Conservation (phyloP, 2,888 invertebrate species). For the Pseudococcus viburni region DNA sequence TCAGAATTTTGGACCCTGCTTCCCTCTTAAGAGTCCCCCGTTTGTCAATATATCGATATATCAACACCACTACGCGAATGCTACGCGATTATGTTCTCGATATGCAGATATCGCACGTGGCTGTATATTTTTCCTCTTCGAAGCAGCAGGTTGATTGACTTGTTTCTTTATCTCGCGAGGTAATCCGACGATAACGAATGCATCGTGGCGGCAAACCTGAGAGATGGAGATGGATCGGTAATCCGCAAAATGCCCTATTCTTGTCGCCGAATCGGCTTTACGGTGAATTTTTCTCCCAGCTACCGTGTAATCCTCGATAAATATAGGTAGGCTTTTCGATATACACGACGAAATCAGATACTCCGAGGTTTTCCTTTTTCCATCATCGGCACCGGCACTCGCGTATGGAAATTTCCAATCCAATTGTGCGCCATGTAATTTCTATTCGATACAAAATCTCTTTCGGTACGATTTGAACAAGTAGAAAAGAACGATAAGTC, state of each 20-base stretch:
- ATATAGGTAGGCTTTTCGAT: not conserved
- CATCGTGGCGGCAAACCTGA: not conserved
- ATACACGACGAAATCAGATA: not conserved
- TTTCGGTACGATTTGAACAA: not conserved
- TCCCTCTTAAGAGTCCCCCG: too few species aligned
- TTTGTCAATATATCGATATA: too few species aligned
- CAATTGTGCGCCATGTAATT: constrained; percentile 1
- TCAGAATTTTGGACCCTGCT: too few species aligned
- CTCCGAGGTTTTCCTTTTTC: not conserved
- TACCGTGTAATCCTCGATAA: not conserved
- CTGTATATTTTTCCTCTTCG: not conserved
- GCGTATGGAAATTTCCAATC: not conserved
- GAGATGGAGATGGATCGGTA: not conserved
- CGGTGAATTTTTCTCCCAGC: not conserved
- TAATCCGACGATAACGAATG: constrained; percentile 21
- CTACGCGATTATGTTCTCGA: too few species aligned
- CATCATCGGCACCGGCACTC: not conserved
- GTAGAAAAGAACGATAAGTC: not conserved
- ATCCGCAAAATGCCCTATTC: not conserved
- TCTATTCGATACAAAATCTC: not conserved
- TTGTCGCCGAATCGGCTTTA: constrained; percentile 1
- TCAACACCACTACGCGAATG: too few species aligned
- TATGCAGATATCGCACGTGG: not conserved
- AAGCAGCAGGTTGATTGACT: not conserved
- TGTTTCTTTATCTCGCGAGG: not conserved